Conservation (phyloP, 1,140 invertebrate genomes). For the Archivesica marissinica region DNA sequence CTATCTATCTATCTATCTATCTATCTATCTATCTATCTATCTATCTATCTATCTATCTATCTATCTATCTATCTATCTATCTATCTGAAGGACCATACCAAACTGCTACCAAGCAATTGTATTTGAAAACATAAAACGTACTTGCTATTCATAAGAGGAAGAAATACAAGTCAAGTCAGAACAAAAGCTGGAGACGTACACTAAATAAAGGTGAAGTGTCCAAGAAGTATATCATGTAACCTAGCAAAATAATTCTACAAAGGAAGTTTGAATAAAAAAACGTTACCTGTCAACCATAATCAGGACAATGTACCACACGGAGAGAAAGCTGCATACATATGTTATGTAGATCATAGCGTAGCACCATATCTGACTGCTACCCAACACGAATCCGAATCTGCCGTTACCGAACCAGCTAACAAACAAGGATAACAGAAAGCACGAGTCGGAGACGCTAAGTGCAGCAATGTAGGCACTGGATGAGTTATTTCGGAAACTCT, state of each 20-base stretch:
- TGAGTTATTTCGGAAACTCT: conserved; percentile 86
- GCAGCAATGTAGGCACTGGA: conserved; percentile 87
- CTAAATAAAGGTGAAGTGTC: too few species aligned
- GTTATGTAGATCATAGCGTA: conserved; percentile 73
- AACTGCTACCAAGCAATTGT: too few species aligned
- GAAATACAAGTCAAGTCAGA: too few species aligned
- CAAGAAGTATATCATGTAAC: too few species aligned
- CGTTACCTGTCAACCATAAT: conserved; percentile 83
- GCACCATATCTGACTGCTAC: not conserved
- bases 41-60: conserved; percentile 1
- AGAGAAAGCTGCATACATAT: conserved; percentile 80
- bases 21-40: conserved; percentile 1
- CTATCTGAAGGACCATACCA: not conserved
- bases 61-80: conserved; percentile 1
- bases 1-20: conserved; percentile 1
- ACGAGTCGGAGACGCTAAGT: conserved; percentile 85
- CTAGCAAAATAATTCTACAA: too few species aligned
- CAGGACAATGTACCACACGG: conserved; percentile 82
- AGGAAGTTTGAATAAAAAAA: too few species aligned
- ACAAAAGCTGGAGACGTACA: too few species aligned
- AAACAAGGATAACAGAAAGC: conserved; percentile 85
- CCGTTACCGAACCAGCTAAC: conserved; percentile 86
- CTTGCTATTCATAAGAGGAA: too few species aligned
- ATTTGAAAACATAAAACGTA: too few species aligned
- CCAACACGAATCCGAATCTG: conserved; percentile 65